These are phyloP conservation scores for Pentalonia nigronervosa DNA, from an alignment of 1,140 invertebrate species.

Conservation along the genomic window DNA sequence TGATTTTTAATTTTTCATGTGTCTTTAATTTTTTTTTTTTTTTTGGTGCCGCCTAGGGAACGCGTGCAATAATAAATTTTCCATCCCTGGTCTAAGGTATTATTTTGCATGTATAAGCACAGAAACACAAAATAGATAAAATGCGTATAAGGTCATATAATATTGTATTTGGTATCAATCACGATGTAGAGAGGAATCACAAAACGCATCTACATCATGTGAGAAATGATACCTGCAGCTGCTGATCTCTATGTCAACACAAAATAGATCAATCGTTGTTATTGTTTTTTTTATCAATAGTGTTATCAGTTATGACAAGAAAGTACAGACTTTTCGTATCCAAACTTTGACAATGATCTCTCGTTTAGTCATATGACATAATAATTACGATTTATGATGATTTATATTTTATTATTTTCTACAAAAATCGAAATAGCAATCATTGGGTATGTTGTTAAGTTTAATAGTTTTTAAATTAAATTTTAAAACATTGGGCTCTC, in stretches of 20 bases:
- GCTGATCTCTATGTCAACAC: not conserved
- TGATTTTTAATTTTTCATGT: too few species aligned
- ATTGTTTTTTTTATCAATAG: not conserved
- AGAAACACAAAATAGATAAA: too few species aligned
- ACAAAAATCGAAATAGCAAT: not conserved
- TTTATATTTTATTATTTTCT: not conserved
- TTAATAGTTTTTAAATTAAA: not conserved
- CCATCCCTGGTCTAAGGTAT: too few species aligned
- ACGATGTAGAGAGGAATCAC: too few species aligned
- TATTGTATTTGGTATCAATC: too few species aligned
- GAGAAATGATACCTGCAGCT: too few species aligned
- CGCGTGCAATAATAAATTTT: too few species aligned
- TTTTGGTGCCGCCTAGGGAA: too few species aligned
- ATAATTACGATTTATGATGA: not conserved
- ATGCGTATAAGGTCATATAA: too few species aligned
- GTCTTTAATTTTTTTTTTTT: too few species aligned
- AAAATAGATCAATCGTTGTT: not conserved
- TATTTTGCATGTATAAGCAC: too few species aligned
- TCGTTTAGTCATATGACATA: not conserved
- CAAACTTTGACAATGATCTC: not conserved
- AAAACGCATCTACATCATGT: too few species aligned
- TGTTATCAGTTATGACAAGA: not conserved
- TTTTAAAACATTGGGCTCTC: not conserved
- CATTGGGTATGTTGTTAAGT: not conserved
- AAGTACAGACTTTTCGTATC: not conserved